Conservation (phyloP, 2,113 vertebrate genomes). For the Suricata suricatta region DNA sequence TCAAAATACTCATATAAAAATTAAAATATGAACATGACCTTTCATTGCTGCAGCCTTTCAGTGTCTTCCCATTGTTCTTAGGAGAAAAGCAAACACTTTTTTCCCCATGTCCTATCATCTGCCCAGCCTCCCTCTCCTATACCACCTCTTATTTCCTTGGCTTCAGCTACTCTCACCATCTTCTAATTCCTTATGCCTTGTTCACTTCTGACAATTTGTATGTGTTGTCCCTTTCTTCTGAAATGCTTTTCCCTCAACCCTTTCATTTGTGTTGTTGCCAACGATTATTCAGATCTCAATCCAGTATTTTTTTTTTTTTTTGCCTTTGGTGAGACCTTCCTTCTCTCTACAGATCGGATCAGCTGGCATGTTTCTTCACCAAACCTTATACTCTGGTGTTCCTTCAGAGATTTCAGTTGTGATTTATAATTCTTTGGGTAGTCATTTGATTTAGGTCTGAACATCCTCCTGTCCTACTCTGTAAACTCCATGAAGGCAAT, state of each 20-base stretch:
- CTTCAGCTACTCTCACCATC: neutral
- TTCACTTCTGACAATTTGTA: neutral
- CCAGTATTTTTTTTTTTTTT: neutral
- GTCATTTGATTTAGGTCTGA: neutral
- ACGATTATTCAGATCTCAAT: neutral
- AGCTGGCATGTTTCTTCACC: neutral
- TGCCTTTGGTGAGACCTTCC: neutral
- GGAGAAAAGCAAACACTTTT: neutral
- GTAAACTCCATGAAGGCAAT: neutral
- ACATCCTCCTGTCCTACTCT: neutral
- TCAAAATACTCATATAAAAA: neutral
- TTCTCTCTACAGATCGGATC: neutral
- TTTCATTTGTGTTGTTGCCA: neutral
- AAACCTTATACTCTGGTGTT: neutral
- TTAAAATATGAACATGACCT: neutral
- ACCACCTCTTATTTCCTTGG: neutral
- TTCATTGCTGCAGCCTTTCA: neutral
- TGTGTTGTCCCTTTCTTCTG: neutral
- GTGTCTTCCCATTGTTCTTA: neutral
- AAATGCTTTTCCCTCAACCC: neutral
- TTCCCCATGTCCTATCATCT: neutral
- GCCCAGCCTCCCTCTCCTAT: fast-evolving
- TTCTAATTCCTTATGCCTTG: neutral
- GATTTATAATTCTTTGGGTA: neutral
- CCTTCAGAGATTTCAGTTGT: neutral